Evolutionary conservation across 1,140 invertebrate genomes (phyloP).

Genomic region (Diabrotica undecimpunctata): DNA sequence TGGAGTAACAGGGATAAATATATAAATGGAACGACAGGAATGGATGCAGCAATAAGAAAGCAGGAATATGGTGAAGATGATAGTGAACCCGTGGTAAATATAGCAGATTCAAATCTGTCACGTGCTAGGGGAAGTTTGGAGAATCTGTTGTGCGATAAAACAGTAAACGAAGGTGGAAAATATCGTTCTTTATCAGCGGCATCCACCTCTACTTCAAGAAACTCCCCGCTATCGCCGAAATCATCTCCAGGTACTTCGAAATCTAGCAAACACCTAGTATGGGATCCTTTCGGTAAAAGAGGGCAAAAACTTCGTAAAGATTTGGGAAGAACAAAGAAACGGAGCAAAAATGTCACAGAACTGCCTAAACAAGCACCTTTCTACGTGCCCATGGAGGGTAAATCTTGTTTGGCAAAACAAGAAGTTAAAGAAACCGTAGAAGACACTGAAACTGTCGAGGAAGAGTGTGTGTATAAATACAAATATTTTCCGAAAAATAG

Average conservation of each 20-base stretch:
- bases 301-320: constrained; percentile 30
- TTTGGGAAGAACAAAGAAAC: constrained; percentile 23
- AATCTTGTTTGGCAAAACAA: constrained; percentile 21
- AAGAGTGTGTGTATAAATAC: constrained; percentile 26
- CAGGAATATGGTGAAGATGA: constrained; percentile 18
- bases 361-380: constrained; percentile 12
- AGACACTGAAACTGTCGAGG: constrained; percentile 23
- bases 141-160: constrained; percentile 24
- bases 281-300: constrained; percentile 34
- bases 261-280: constrained; percentile 26
- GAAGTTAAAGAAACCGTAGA: constrained; percentile 15
- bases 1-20: constrained; percentile 30
- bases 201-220: constrained; percentile 17
- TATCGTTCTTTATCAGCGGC: constrained; percentile 14
- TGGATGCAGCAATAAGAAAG: constrained; percentile 21
- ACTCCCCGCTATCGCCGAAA: constrained; percentile 31
- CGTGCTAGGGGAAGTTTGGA: constrained; percentile 34
- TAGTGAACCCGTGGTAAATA: constrained; percentile 25
- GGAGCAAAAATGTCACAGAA: constrained; percentile 25
- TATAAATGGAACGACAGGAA: constrained; percentile 10
- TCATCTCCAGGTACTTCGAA: constrained; percentile 30
- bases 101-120: constrained; percentile 18
- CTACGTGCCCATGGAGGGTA: constrained; percentile 22
- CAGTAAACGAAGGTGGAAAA: constrained; percentile 16
- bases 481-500: constrained; percentile 35